Percentiles rank a stretch among this genome's conserved stretches.
phyloP scores from a whole-genome alignment of 2,888 invertebrate genomes.

The Carcina quercana region DNA sequence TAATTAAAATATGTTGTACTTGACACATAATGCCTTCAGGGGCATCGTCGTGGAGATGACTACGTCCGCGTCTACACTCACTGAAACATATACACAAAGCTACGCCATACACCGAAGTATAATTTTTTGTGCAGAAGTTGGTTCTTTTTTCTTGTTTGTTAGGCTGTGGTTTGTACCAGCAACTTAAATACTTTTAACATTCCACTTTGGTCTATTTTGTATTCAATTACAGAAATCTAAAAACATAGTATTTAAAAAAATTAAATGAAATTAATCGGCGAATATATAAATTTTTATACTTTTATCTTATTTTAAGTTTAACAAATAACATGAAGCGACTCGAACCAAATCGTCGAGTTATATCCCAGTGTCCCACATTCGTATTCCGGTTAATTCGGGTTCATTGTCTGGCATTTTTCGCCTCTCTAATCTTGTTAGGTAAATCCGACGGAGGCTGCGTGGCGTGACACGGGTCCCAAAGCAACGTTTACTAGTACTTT shows the following conservation, averaged over 20 bases:
- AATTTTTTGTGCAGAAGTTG: too few species aligned
- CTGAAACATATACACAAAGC: too few species aligned
- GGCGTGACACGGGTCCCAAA: conserved; percentile 43
- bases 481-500: conserved; percentile 37
- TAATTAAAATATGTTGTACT: too few species aligned
- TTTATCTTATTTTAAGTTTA: conserved; percentile 1
- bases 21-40: too few species aligned
- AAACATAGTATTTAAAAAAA: background rate
- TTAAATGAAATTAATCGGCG: background rate
- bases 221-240: too few species aligned
- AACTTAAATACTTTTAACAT: too few species aligned
- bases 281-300: background rate
- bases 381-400: conserved; percentile 44
- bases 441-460: conserved; percentile 44
- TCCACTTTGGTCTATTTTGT: too few species aligned
- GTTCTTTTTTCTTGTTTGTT: too few species aligned
- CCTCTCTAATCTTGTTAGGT: conserved; percentile 59
- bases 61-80: too few species aligned
- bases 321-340: conserved; percentile 1
- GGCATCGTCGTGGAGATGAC: too few species aligned
- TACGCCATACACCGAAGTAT: too few species aligned
- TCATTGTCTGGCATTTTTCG: conserved; percentile 56
- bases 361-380: conserved; percentile 26
- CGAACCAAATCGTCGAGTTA: conserved; percentile 13
- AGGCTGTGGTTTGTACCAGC: too few species aligned